Base-by-base conservation (phyloP, 2,113 vertebrate genomes). In the Deroptyus accipitrinus region DNA sequence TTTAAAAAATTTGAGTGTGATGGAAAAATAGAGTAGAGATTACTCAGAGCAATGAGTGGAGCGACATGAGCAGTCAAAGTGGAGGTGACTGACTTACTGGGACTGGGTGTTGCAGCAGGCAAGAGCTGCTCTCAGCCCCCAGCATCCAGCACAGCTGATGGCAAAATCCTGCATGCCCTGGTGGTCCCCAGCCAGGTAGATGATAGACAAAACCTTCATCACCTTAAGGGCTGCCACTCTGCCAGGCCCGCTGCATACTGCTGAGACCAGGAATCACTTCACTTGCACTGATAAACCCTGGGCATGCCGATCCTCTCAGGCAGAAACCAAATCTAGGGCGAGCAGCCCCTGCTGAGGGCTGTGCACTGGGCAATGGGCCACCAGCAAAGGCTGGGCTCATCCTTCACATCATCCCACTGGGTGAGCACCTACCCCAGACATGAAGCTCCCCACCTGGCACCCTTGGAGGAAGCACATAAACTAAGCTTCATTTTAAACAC, bases 401-500 rank as follows among this genome's bases (percentile, higher is more conserved):
- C 48, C 85, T 6, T 2, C 37, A 11, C 2, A 3, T 42, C 41
- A 42, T 42, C 72, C 52, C 3, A 5, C 48, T 11, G 4, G 17
- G 30, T 8, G 19, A 68, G 57, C 35, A 25, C 48, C 5, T 0
- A 9, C 49, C 39, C 24, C 2, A 6, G 20, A 22, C 9, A 16
- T 0, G 0, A n/a, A 81, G 28, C 9, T n/a, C 20, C 22, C 28
- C 6, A 3, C 54, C 77, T 48, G 48, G 42, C 27, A 23, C 23
- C 51, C 48, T 49, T 76, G 46, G 49, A 86, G 52, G 35, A 30
- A 59, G 42, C 27, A 23, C 4, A 25, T 31, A 68, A 87, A 37
- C n/a, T 17, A 64, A 88, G 69, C 22, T 94, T 86, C 4, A 1
- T 31, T 90, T 86, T 68, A 94, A 86, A 81, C 23, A 76, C 4